Evolutionary conservation across 2,888 invertebrate genomes (phyloP).

Genomic region (Macrosoma leucophasiata): DNA sequence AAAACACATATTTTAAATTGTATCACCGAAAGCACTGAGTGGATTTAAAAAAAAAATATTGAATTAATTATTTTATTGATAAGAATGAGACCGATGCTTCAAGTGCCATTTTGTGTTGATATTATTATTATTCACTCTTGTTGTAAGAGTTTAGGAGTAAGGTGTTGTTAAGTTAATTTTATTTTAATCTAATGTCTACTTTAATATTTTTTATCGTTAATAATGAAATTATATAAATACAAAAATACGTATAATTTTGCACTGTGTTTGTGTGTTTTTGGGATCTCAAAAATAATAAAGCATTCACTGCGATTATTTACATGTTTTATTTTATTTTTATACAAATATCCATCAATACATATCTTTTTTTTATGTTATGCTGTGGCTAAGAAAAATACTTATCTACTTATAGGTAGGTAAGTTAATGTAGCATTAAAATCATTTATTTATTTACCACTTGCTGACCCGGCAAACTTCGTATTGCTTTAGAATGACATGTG

Average conservation of each 20-base stretch:
- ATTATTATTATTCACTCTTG: conserved; percentile 19
- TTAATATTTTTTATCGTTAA: conserved; percentile 31
- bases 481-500: too few relatives aligned
- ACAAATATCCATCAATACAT: conserved; percentile 5
- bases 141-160: conserved; percentile 23
- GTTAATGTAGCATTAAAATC: too few relatives aligned
- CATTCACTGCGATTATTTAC: conserved; percentile 46
- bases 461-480: too few relatives aligned
- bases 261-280: conserved; percentile 74
- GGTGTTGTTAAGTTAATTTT: conserved; percentile 25
- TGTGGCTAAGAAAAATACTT: too few relatives aligned
- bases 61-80: conserved; percentile 30
- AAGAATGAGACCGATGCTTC: conserved; percentile 57
- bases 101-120: conserved; percentile 57
- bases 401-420: too few relatives aligned
- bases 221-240: conserved; percentile 31
- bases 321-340: conserved; percentile 24
- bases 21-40: conserved; percentile 32
- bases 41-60: too few relatives aligned
- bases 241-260: too few relatives aligned
- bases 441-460: too few relatives aligned
- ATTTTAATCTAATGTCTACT: conserved; percentile 29
- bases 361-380: too few relatives aligned
- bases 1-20: conserved; percentile 32
- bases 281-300: conserved; percentile 73